Percentiles rank a stretch among this genome's conserved stretches.
These are phyloP conservation scores for Agriopis marginaria DNA, from an alignment of 2,888 invertebrate genomes.

Conservation along the genomic window DNA sequence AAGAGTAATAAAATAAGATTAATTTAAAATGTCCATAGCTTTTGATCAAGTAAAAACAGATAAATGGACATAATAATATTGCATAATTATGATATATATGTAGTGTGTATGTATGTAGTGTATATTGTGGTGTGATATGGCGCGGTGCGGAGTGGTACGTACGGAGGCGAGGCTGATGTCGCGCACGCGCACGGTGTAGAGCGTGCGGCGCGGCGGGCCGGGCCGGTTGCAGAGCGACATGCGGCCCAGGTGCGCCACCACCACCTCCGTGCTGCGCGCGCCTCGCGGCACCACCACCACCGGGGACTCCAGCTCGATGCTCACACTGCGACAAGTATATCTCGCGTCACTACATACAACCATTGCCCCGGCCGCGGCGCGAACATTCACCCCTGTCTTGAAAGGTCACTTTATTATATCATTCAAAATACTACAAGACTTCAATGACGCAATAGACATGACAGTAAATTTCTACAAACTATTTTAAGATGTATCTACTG, in stretches of 20 bases:
- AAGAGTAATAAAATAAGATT: no score
- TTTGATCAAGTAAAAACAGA: no score
- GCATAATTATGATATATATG: no score
- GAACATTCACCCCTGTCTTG: background rate
- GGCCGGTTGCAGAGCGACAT: slow-evolving; percentile 88
- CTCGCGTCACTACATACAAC: background rate
- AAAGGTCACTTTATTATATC: no score
- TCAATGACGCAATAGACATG: no score
- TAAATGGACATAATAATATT: no score
- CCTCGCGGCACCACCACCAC: slow-evolving; percentile 95
- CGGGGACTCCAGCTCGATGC: slow-evolving; percentile 95
- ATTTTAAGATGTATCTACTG: no score
- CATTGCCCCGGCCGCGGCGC: background rate
- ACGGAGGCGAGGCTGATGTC: slow-evolving; percentile 95
- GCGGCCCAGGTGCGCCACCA: slow-evolving; percentile 96
- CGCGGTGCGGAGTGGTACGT: slow-evolving; percentile 38
- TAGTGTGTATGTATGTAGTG: no score
- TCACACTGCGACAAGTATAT: slow-evolving; percentile 82
- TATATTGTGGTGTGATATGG: no score
- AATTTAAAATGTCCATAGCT: no score
- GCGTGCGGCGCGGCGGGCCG: slow-evolving; percentile 69
- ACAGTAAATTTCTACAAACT: no score
- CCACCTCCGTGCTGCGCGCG: slow-evolving; percentile 92
- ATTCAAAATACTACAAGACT: no score
- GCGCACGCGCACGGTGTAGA: slow-evolving; percentile 90